phyloP scores from a whole-genome alignment of 2,888 invertebrate species.

The Pardosa pseudoannulata region DNA sequence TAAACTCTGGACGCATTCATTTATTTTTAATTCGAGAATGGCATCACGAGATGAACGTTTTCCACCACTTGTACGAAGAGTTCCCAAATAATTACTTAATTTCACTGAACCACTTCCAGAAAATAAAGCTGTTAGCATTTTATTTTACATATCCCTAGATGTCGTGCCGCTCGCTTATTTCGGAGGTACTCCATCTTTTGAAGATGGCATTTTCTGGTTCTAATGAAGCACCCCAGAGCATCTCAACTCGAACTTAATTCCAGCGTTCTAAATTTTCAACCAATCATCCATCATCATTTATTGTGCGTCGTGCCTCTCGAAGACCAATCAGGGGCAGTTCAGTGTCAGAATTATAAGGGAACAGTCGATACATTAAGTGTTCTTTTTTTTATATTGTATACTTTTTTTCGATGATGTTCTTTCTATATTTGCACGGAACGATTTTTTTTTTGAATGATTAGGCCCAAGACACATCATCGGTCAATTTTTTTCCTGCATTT shows the following conservation, averaged over 20 bases:
- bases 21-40: neutral
- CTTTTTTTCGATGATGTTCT: conserved; percentile 38
- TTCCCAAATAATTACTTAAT: conserved; percentile 65
- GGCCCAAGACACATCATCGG: conserved; percentile 48
- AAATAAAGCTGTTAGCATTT: conserved; percentile 68
- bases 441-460: conserved; percentile 58
- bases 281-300: conserved; percentile 71
- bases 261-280: conserved; percentile 62
- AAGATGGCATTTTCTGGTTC: conserved; percentile 37
- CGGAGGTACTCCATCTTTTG: conserved; percentile 62
- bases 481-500: conserved; percentile 54
- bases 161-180: conserved; percentile 17
- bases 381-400: conserved; percentile 14
- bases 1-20: neutral
- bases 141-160: conserved; percentile 65
- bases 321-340: conserved; percentile 53
- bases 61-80: neutral
- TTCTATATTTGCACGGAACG: conserved; percentile 52
- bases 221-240: conserved; percentile 62
- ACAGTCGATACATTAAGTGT: conserved; percentile 40
- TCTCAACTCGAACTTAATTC: conserved; percentile 67
- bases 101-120: conserved; percentile 30
- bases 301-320: conserved; percentile 61
- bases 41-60: neutral
- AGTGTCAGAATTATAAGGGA: conserved; percentile 62